Evolutionary conservation across 2,888 invertebrate species (phyloP), one percentile per base, ranked within the genome.

Genomic region (Petrolisthes manimaculis): DNA sequence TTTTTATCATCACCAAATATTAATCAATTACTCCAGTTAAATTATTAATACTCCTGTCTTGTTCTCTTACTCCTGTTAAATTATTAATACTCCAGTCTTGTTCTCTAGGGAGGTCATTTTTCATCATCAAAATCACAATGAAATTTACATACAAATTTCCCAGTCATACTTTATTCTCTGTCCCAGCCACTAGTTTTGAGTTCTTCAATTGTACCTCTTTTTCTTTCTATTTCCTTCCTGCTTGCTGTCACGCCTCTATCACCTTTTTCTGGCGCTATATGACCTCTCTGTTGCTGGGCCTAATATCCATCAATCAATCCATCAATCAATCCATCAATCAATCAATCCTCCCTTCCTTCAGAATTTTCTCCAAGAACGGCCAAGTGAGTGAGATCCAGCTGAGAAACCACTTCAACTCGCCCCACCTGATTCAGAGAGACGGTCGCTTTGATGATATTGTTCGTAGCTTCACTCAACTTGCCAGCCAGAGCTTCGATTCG

Each of bases 331-430:
- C 61, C 61, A 61, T 14, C 14, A 6, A 61, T 61, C 61, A 6
- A 12, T 81, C 81, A 14, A 61, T 71, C 6, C 53, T 8, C 51
- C 51, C 24, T 54, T 4, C 4, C 24, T 56, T 9, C 87, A 91
- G 91, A 37, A 51, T 91, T 74, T 90, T 88, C 56, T 79, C 85
- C 24, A 69, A 51, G 5, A 37, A n/a, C 18, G 84, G 86, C 1
- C 80, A 77, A 4, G 81, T 71, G 53, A 88, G 84, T 79, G 83
- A 84, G 5, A 80, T 91, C 54, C 84, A 83, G 55, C 83, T 91
- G 51, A 80, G 90, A 0, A 84, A 91, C 37, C 90, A 90, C 79
- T 89, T 91, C 87, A 91, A 91, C 89, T 89, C 89, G 14, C 91
- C 91, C 9, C 88, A 89, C 55, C 86, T 91, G 5, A 79, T 91